Percentiles rank a stretch among this genome's conserved stretches.
These are phyloP conservation scores for Thamnophis sirtalis DNA, from an alignment of 2,113 vertebrate species.

Conservation along the genomic window DNA sequence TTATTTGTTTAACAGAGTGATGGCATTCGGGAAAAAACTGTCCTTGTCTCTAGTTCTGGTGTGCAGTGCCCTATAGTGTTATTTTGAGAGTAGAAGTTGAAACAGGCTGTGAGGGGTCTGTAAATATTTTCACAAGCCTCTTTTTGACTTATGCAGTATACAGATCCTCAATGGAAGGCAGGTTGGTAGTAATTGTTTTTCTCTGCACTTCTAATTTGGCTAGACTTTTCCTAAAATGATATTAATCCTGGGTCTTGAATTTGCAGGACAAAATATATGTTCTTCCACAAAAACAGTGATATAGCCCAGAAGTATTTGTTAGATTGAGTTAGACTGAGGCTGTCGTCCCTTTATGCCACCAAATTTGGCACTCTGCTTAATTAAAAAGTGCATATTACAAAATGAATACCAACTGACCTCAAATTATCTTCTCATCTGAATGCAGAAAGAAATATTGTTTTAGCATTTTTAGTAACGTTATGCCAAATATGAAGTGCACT, in stretches of 20 bases:
- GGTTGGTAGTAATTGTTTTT: too few relatives aligned
- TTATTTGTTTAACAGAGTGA: too few relatives aligned
- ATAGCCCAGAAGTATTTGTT: background rate
- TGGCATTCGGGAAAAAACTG: too few relatives aligned
- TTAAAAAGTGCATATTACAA: background rate
- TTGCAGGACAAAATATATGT: background rate
- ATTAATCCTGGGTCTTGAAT: background rate
- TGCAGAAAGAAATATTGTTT: background rate
- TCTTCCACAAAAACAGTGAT: too few relatives aligned
- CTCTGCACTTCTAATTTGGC: too few relatives aligned
- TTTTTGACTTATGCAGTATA: too few relatives aligned
- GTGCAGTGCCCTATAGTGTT: too few relatives aligned
- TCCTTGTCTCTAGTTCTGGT: too few relatives aligned
- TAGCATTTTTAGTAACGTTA: background rate
- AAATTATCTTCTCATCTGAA: background rate
- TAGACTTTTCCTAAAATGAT: background rate
- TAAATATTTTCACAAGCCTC: too few relatives aligned
- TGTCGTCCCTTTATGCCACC: background rate
- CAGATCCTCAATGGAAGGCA: too few relatives aligned
- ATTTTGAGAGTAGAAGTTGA: too few relatives aligned
- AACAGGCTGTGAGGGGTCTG: too few relatives aligned
- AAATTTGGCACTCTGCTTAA: background rate
- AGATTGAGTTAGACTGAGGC: background rate
- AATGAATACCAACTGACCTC: background rate
- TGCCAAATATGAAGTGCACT: background rate